Evolutionary conservation across 2,113 vertebrate species (phyloP).

Genomic region (Ailuropoda melanoleuca): DNA sequence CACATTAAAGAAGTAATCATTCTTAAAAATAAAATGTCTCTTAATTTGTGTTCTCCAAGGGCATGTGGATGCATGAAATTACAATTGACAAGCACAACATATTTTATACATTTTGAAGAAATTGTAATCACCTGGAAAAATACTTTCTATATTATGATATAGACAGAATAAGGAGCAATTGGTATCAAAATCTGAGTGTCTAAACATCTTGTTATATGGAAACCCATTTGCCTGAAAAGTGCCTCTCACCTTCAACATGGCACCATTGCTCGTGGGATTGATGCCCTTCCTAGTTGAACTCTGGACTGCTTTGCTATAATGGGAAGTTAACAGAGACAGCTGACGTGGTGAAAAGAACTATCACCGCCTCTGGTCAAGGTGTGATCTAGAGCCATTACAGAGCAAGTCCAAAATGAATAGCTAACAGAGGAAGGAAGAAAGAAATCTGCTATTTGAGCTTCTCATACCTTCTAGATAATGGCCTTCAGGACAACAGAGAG

Average conservation of each 20-base stretch:
- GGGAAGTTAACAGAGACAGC: not conserved
- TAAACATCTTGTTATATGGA: not conserved
- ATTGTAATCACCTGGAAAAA: not conserved
- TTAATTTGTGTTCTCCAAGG: not conserved
- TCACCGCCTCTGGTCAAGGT: not conserved
- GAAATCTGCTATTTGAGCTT: not conserved
- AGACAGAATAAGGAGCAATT: not conserved
- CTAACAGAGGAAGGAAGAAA: not conserved
- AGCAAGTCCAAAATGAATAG: not conserved
- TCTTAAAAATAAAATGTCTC: not conserved
- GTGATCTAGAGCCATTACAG: not conserved
- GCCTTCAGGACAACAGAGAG: not conserved
- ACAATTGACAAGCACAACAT: not conserved
- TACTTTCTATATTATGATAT: not conserved
- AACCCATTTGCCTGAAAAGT: not conserved
- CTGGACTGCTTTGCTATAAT: not conserved
- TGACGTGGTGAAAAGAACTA: not conserved
- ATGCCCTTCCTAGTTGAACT: not conserved
- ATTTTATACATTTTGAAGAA: not conserved
- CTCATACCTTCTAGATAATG: not conserved
- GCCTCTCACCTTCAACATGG: not conserved
- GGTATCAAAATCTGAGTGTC: not conserved
- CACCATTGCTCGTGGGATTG: not conserved
- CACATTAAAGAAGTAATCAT: not conserved
- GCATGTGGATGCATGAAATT: not conserved